phyloP scores from a whole-genome alignment of 2,797 vertebrate species.

The Pteronotus mesoamericanus region DNA sequence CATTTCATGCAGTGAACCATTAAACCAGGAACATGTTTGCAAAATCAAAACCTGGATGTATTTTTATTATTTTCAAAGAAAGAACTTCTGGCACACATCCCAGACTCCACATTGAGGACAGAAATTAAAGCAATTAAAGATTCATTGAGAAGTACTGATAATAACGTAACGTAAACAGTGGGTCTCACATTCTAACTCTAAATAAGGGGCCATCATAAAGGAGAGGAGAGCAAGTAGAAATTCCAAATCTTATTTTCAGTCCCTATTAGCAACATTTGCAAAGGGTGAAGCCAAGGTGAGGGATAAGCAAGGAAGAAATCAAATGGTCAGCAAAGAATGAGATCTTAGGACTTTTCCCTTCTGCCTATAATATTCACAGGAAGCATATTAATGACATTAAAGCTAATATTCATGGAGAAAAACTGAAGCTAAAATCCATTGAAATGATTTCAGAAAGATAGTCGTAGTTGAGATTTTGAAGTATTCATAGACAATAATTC shows the following conservation, averaged over 20 bases:
- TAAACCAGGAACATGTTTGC: slow-evolving; percentile 47
- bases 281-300: not conserved
- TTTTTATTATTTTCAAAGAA: slow-evolving; percentile 64
- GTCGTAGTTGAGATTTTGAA: not conserved
- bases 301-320: not conserved
- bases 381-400: not conserved
- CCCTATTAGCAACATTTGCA: slow-evolving; percentile 14
- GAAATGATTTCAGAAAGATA: not conserved
- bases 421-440: not conserved
- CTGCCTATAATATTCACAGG: not conserved
- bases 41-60: slow-evolving; percentile 58
- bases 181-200: slow-evolving; percentile 12
- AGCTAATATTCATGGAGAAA: not conserved
- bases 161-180: slow-evolving; percentile 45
- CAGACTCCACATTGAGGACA: slow-evolving; percentile 50
- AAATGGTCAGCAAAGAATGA: not conserved
- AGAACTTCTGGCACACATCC: slow-evolving; percentile 61
- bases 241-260: slow-evolving; percentile 7
- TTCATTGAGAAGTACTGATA: slow-evolving; percentile 60
- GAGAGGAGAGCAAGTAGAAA: not conserved
- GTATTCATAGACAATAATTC: slow-evolving; percentile 22
- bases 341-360: not conserved
- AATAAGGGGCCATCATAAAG: slow-evolving; percentile 55
- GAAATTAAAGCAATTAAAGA: slow-evolving; percentile 69
- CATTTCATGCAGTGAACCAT: slow-evolving; percentile 38